Conservation (phyloP, 2,113 vertebrate species). For the Pelmatolapia mariae region DNA sequence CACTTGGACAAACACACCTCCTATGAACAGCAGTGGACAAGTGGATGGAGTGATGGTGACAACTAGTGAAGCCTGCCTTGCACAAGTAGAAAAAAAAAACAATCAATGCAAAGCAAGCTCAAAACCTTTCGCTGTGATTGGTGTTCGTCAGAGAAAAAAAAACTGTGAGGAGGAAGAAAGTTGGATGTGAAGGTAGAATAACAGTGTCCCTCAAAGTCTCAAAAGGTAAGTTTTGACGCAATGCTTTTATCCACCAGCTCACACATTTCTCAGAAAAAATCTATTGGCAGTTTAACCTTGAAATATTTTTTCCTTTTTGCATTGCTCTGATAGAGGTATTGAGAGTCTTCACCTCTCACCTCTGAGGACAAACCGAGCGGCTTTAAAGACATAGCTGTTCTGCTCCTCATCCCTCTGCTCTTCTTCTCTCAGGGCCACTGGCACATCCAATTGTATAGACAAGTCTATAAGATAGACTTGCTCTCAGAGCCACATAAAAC, state of each 20-base stretch:
- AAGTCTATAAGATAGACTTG: conserved; percentile 19
- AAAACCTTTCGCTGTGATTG: conserved; percentile 12
- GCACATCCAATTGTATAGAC: conserved; percentile 43
- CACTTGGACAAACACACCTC: conserved; percentile 65
- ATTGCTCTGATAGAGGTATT: conserved; percentile 53
- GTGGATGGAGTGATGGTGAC: conserved; percentile 32
- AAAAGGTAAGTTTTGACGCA: conserved; percentile 50
- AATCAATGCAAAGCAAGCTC: conserved; percentile 8
- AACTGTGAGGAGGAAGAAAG: conserved; percentile 1
- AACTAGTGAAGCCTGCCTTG: conserved; percentile 23
- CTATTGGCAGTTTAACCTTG: conserved; percentile 59
- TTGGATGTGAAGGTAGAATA: conserved; percentile 22
- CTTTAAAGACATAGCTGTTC: conserved; percentile 40
- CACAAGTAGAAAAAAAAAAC: not conserved
- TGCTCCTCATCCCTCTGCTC: conserved; percentile 17
- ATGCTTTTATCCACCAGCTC: conserved; percentile 36
- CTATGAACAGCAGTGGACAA: conserved; percentile 37
- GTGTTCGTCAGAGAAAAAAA: not conserved
- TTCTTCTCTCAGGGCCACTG: conserved; percentile 54
- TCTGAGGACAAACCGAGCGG: conserved; percentile 46
- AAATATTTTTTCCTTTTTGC: conserved; percentile 52
- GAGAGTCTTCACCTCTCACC: conserved; percentile 56
- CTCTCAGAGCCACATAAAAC: conserved; percentile 10
- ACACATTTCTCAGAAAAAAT: conserved; percentile 36
- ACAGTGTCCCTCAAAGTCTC: conserved; percentile 26